Evolutionary conservation across 2,888 invertebrate species (phyloP).

Genomic region (Leptinotarsa peninsularis): DNA sequence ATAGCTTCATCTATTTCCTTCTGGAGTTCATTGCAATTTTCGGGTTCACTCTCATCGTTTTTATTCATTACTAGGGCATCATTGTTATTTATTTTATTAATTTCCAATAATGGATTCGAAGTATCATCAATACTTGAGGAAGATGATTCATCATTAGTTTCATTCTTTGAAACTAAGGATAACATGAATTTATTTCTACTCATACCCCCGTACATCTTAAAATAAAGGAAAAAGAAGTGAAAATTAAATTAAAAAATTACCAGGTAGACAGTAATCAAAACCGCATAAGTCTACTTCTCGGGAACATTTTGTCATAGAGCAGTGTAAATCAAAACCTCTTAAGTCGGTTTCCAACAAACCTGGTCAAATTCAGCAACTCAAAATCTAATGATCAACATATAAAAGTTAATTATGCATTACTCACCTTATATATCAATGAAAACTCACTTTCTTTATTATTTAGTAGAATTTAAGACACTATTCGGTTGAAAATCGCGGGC

Average conservation of each 20-base stretch:
- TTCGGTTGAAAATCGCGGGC: not conserved
- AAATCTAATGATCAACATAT: slow-evolving; percentile 1
- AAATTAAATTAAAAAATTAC: slow-evolving; percentile 1
- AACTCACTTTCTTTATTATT: not conserved
- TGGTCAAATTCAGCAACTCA: slow-evolving; percentile 1
- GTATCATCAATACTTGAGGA: slow-evolving; percentile 1
- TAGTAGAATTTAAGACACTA: slow-evolving; percentile 1
- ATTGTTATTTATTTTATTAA: not conserved
- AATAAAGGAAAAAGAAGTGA: slow-evolving; percentile 1
- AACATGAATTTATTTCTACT: slow-evolving; percentile 8
- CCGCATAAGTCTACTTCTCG: not conserved
- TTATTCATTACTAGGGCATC: slow-evolving; percentile 1
- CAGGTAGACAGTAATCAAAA: slow-evolving; percentile 1
- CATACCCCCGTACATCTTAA: slow-evolving; percentile 11
- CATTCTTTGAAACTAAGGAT: slow-evolving; percentile 12
- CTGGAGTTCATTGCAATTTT: slow-evolving; percentile 6
- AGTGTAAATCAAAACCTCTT: not conserved
- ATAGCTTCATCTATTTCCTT: slow-evolving; percentile 20
- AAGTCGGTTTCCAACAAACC: not conserved
- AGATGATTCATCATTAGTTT: slow-evolving; percentile 5
- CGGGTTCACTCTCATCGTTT: slow-evolving; percentile 1
- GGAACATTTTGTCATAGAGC: slow-evolving; percentile 1
- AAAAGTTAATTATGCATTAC: not conserved
- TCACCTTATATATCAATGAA: slow-evolving; percentile 1
- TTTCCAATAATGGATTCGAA: slow-evolving; percentile 1